A percentile compares a stretch with the other conserved stretches of the same genome.
Conservation (phyloP, 1,140 invertebrate genomes). For the Drosophila takahashii region DNA sequence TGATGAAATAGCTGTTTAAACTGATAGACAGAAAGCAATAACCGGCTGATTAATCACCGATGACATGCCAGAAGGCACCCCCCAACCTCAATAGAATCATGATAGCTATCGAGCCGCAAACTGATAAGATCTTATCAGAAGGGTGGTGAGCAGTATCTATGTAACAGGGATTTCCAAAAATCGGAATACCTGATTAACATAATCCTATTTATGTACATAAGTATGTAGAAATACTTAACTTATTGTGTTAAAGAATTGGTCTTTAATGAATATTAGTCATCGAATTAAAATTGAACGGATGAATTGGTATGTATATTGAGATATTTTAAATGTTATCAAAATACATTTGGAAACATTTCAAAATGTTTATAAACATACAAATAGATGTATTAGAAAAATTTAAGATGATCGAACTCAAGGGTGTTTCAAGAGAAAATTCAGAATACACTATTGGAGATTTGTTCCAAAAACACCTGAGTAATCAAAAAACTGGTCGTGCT, state of each 20-base stretch:
- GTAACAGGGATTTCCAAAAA: background rate
- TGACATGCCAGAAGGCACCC: constrained; percentile 22
- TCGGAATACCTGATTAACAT: background rate
- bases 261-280: too few relatives aligned
- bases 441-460: background rate
- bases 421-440: background rate
- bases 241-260: too few relatives aligned
- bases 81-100: constrained; percentile 9
- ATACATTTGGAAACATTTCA: too few relatives aligned
- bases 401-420: background rate
- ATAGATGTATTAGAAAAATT: background rate
- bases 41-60: constrained; percentile 36
- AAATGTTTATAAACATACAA: too few relatives aligned
- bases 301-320: background rate
- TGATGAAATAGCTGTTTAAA: constrained; percentile 32
- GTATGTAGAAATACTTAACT: too few relatives aligned
- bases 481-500: background rate
- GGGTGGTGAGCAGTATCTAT: background rate
- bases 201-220: background rate
- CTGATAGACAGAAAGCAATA: constrained; percentile 11
- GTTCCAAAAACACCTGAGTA: background rate
- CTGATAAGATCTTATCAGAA: constrained; percentile 33
- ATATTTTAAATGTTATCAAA: too few relatives aligned
- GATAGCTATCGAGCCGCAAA: constrained; percentile 9
- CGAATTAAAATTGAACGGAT: background rate